These are phyloP conservation scores for Colostygia pectinataria DNA, from an alignment of 2,888 invertebrate species.

Conservation along the genomic window DNA sequence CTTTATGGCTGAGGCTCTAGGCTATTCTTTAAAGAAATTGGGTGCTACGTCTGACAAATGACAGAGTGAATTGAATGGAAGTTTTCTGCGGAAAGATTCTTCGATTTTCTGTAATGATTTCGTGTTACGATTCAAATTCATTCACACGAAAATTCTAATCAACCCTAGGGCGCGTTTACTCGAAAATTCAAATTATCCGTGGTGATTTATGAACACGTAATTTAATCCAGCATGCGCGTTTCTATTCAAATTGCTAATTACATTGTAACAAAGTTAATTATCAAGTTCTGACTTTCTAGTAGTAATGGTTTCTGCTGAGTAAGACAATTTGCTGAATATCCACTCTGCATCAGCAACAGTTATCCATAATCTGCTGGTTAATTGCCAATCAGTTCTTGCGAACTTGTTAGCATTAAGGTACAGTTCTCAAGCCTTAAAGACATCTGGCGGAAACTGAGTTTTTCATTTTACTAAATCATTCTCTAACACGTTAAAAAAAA, in stretches of 20 bases:
- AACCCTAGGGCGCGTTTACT: too few species aligned
- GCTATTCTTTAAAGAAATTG: slow-evolving; percentile 8
- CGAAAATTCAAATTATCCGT: too few species aligned
- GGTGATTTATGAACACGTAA: too few species aligned
- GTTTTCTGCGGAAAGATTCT: neutral
- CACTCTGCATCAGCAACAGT: slow-evolving; percentile 8
- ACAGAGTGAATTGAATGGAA: neutral
- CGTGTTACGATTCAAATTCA: too few species aligned
- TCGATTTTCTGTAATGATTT: too few species aligned
- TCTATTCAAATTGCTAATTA: neutral
- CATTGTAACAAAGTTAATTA: slow-evolving; percentile 7
- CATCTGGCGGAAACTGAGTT: too few species aligned
- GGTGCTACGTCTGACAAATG: slow-evolving; percentile 1
- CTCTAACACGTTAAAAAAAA: too few species aligned
- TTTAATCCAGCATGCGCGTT: too few species aligned
- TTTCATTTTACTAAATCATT: too few species aligned
- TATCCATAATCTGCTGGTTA: slow-evolving; percentile 17
- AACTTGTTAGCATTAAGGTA: slow-evolving; percentile 6
- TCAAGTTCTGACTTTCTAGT: neutral
- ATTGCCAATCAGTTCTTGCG: slow-evolving; percentile 15
- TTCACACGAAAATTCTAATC: too few species aligned
- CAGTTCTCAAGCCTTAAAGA: too few species aligned
- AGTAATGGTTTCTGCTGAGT: slow-evolving; percentile 9
- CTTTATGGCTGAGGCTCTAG: slow-evolving; percentile 17
- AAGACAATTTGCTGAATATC: slow-evolving; percentile 15